Conservation (phyloP, 2,888 invertebrate genomes). For the Tetragnatha montana region DNA sequence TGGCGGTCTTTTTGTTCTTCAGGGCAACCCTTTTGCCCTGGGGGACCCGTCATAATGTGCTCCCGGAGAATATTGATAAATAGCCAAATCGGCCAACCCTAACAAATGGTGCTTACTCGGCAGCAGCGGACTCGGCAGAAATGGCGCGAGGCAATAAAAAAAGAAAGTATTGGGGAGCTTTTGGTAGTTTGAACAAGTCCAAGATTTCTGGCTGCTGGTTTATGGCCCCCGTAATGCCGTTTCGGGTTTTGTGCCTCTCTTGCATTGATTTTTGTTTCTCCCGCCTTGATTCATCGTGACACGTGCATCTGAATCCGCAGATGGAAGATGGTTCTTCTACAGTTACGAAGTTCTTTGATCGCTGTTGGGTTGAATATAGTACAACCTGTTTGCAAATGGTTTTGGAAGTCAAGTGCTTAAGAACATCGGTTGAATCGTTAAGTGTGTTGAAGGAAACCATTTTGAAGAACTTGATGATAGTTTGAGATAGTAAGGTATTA, state of each 20-base stretch:
- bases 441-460: no score
- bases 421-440: no score
- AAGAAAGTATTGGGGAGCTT: neutral
- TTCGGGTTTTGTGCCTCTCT: neutral
- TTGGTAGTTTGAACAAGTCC: slow-evolving; percentile 17
- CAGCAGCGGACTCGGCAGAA: slow-evolving; percentile 49
- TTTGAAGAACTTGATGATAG: no score
- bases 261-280: neutral
- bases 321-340: no score
- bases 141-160: slow-evolving; percentile 28
- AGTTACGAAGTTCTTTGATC: no score
- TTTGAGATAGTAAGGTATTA: no score
- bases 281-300: neutral
- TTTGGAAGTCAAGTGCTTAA: no score
- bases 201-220: slow-evolving; percentile 13
- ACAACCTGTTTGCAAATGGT: no score
- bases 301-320: no score
- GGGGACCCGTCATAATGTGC: slow-evolving; percentile 41
- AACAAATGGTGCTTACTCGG: slow-evolving; percentile 47
- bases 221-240: slow-evolving; percentile 19
- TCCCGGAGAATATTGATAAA: slow-evolving; percentile 61
- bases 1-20: slow-evolving; percentile 1
- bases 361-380: no score
- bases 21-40: slow-evolving; percentile 21
- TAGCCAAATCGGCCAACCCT: slow-evolving; percentile 62